Evolutionary conservation across 2,113 vertebrate genomes (phyloP).

Genomic region (Periophthalmus modestus): DNA sequence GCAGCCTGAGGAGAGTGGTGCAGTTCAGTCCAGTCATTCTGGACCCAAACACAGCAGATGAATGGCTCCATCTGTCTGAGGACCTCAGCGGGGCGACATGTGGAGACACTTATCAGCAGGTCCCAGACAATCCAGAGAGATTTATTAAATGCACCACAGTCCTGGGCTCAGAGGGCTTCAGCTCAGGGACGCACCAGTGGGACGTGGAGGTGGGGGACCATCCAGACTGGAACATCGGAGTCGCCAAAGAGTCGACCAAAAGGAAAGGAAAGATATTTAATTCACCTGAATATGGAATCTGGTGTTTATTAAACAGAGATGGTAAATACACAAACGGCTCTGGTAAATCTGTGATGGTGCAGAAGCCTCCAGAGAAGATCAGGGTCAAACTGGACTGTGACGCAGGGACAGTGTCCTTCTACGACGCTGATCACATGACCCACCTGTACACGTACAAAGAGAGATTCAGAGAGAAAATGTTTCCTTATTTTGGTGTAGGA

Average conservation of each 20-base stretch:
- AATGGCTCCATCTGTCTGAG: conserved; percentile 38
- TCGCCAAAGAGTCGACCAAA: conserved; percentile 22
- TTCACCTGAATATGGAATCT: conserved; percentile 20
- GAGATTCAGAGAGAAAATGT: conserved; percentile 50
- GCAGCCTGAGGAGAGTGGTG: conserved; percentile 47
- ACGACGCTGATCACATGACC: conserved; percentile 1
- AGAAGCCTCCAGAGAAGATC: no score
- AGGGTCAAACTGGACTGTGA: not conserved
- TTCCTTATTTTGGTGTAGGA: conserved; percentile 8
- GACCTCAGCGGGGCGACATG: conserved; percentile 46
- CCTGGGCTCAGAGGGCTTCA: conserved; percentile 34
- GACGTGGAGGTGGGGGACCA: no score
- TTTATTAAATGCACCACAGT: not conserved
- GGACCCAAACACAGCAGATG: conserved; percentile 50
- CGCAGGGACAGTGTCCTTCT: conserved; percentile 10
- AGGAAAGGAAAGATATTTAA: conserved; percentile 1
- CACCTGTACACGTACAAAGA: conserved; percentile 33
- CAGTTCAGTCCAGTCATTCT: conserved; percentile 2
- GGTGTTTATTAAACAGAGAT: not conserved
- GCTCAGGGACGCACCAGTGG: conserved; percentile 15
- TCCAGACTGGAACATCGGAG: conserved; percentile 8
- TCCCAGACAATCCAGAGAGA: conserved; percentile 58
- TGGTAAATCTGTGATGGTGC: no score
- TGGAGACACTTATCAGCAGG: not conserved
- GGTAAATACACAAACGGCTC: no score